Percentiles rank a stretch among this genome's conserved stretches.
phyloP scores from a whole-genome alignment of 2,888 invertebrate species.

The Euproctis similis region DNA sequence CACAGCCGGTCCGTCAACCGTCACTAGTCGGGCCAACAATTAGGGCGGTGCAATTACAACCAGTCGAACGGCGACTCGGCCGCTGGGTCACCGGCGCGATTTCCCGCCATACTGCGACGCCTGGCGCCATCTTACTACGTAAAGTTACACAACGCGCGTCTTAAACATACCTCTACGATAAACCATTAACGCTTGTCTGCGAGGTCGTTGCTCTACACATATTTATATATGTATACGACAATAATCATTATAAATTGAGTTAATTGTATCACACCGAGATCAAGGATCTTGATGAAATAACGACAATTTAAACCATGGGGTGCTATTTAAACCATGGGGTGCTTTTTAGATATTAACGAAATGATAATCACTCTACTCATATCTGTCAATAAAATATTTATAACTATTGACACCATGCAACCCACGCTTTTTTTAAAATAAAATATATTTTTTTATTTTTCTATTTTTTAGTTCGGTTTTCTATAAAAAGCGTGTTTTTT shows the following conservation, averaged over 20 bases:
- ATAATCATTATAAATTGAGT: conserved; percentile 31
- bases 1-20: conserved; percentile 44
- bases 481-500: too few relatives aligned
- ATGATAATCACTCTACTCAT: too few relatives aligned
- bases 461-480: too few relatives aligned
- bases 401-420: too few relatives aligned
- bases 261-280: conserved; percentile 7
- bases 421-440: too few relatives aligned
- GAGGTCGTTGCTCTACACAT: conserved; percentile 65
- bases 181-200: conserved; percentile 45
- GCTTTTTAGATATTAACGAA: too few relatives aligned
- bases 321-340: too few relatives aligned
- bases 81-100: conserved; percentile 69
- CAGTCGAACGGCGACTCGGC: conserved; percentile 54
- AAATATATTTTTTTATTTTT: too few relatives aligned
- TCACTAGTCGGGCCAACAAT: conserved; percentile 52
- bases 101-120: conserved; percentile 58
- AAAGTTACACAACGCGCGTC: conserved; percentile 62
- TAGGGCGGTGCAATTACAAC: conserved; percentile 68
- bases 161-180: too few relatives aligned
- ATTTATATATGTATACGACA: conserved; percentile 18
- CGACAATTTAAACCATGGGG: too few relatives aligned
- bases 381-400: too few relatives aligned
- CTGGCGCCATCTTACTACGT: conserved; percentile 59
- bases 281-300: too few relatives aligned